Evolutionary conservation across 2,888 invertebrate species (phyloP).

Genomic region (Scaptomyza caliginosa): DNA sequence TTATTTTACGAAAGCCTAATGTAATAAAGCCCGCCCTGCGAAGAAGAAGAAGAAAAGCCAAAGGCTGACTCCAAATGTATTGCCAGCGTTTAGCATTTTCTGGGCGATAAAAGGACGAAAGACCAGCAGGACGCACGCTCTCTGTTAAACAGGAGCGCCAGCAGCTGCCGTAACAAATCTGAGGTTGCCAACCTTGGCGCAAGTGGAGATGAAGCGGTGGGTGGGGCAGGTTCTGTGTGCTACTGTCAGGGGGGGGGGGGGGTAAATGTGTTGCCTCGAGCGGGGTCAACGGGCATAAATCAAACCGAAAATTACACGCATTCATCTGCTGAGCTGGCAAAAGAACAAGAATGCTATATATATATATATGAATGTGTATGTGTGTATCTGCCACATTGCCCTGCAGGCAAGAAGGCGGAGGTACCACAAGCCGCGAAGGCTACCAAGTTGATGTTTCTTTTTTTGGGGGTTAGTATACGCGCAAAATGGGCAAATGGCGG

Average conservation of each 20-base stretch:
- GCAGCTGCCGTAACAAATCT: constrained; percentile 68
- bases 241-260: background rate
- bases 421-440: too few relatives aligned
- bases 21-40: constrained; percentile 77
- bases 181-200: constrained; percentile 65
- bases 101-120: constrained; percentile 67
- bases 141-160: constrained; percentile 1
- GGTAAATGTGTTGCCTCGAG: constrained; percentile 51
- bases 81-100: constrained; percentile 76
- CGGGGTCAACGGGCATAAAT: constrained; percentile 79
- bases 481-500: constrained; percentile 67
- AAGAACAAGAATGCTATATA: constrained; percentile 43
- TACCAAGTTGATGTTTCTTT: too few relatives aligned
- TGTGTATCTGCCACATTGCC: constrained; percentile 73
- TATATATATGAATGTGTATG: constrained; percentile 1
- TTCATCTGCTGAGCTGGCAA: constrained; percentile 80
- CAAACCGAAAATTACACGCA: constrained; percentile 82
- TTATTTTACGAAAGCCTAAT: constrained; percentile 79
- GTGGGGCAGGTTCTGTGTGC: constrained; percentile 27
- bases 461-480: constrained; percentile 43
- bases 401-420: background rate
- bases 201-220: background rate
- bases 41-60: constrained; percentile 42
- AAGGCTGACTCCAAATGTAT: constrained; percentile 63
- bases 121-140: constrained; percentile 38